Evolutionary conservation across 2,113 vertebrate species (phyloP).

Genomic region (Thalassarche chlororhynchos): DNA sequence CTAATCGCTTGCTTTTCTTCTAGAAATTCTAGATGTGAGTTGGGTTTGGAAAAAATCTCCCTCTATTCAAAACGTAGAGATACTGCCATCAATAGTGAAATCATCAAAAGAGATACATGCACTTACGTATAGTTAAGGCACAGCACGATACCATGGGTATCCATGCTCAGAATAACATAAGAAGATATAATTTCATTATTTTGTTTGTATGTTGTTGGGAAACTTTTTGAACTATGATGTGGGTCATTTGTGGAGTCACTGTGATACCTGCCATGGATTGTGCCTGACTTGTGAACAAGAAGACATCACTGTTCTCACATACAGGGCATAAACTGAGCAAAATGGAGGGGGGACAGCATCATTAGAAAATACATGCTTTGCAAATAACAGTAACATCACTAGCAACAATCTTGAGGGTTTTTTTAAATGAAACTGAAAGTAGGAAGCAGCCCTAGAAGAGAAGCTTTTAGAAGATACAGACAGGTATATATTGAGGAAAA

Average conservation of each 20-base stretch:
- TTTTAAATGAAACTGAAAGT: background rate
- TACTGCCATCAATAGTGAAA: background rate
- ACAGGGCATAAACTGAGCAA: background rate
- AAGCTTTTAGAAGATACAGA: background rate
- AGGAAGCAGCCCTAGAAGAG: background rate
- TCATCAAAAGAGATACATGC: background rate
- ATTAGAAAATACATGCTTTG: background rate
- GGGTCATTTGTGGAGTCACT: background rate
- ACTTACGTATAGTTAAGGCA: background rate
- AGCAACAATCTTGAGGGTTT: background rate
- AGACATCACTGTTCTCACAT: background rate
- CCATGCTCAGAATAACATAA: background rate
- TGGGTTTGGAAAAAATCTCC: background rate
- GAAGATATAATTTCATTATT: background rate
- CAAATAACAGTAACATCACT: background rate
- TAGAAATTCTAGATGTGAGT: background rate
- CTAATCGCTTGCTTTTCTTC: background rate
- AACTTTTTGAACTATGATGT: background rate
- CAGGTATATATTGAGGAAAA: background rate
- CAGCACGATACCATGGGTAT: background rate
- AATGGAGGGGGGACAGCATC: background rate
- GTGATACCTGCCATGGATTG: background rate
- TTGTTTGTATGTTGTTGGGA: background rate
- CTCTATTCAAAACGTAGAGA: background rate
- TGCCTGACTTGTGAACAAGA: background rate